These are phyloP conservation scores for Eublepharis macularius DNA, from an alignment of 2,113 vertebrate genomes.

Conservation along the genomic window DNA sequence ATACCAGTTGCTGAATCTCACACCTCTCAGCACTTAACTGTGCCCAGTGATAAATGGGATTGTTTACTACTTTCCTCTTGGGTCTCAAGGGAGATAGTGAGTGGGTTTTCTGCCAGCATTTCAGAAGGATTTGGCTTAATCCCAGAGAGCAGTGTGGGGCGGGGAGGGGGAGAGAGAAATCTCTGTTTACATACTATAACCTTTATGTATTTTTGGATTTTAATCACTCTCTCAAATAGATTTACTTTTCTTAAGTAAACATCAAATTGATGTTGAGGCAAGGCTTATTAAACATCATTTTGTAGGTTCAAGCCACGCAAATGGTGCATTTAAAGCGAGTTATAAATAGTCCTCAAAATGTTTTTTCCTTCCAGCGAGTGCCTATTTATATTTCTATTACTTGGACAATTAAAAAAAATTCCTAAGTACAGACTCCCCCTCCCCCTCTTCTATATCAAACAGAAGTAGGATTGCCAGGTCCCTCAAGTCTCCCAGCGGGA, in stretches of 20 bases:
- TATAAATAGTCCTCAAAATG: conserved; percentile 8
- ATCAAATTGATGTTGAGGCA: conserved; percentile 39
- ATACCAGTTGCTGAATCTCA: conserved; percentile 25
- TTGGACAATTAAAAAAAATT: conserved; percentile 4
- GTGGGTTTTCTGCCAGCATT: conserved; percentile 51
- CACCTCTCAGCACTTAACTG: conserved; percentile 25
- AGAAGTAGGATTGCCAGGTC: too few species aligned
- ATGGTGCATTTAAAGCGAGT: background rate
- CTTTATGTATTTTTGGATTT: conserved; percentile 41
- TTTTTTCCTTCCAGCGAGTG: conserved; percentile 14
- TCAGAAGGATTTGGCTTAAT: conserved; percentile 40
- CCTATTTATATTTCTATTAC: conserved; percentile 7
- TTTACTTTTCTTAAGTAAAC: conserved; percentile 48
- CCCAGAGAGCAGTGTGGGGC: conserved; percentile 34
- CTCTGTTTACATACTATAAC: conserved; percentile 30
- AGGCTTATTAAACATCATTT: conserved; percentile 41
- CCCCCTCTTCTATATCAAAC: background rate
- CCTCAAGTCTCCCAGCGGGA: too few species aligned
- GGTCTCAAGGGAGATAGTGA: conserved; percentile 42
- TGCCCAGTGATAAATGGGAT: conserved; percentile 49
- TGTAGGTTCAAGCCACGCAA: conserved; percentile 3
- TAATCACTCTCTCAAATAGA: conserved; percentile 55
- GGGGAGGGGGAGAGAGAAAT: background rate
- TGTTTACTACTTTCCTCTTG: conserved; percentile 47
- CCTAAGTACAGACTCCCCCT: background rate